A percentile compares a stretch with the other conserved stretches of the same genome.
phyloP scores from a whole-genome alignment of 2,888 invertebrate species.

The Folsomia manolachei region DNA sequence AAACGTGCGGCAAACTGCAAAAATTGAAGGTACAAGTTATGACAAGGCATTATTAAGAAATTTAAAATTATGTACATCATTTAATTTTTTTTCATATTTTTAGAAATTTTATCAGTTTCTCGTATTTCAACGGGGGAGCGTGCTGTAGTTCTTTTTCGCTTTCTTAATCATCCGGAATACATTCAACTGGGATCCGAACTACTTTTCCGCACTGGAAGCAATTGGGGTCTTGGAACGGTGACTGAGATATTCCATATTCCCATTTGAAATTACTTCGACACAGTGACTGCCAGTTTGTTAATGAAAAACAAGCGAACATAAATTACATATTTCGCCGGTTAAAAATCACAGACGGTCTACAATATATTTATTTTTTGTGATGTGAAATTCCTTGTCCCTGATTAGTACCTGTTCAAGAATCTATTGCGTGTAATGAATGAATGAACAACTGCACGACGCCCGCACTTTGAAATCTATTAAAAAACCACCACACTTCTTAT shows the following conservation, averaged over 20 bases:
- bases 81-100: too few relatives aligned
- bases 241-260: constrained; percentile 67
- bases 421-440: not conserved
- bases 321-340: not conserved
- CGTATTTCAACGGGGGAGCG: constrained; percentile 77
- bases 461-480: not conserved
- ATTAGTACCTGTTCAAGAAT: not conserved
- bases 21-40: too few relatives aligned
- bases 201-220: constrained; percentile 76
- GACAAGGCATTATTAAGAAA: too few relatives aligned
- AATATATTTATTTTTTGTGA: not conserved
- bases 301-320: too few relatives aligned
- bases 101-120: constrained; percentile 64
- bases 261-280: not conserved
- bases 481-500: not conserved
- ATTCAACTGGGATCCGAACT: constrained; percentile 74
- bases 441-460: not conserved
- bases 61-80: too few relatives aligned
- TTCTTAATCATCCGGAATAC: constrained; percentile 85
- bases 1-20: constrained; percentile 92
- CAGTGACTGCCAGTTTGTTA: not conserved
- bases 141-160: constrained; percentile 82
- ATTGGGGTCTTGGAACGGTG: constrained; percentile 82
- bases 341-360: too few relatives aligned
- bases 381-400: not conserved